A percentile compares a stretch with the other conserved stretches of the same genome.
Conservation (phyloP, 1,140 invertebrate genomes). For the Drosophila nasuta region DNA sequence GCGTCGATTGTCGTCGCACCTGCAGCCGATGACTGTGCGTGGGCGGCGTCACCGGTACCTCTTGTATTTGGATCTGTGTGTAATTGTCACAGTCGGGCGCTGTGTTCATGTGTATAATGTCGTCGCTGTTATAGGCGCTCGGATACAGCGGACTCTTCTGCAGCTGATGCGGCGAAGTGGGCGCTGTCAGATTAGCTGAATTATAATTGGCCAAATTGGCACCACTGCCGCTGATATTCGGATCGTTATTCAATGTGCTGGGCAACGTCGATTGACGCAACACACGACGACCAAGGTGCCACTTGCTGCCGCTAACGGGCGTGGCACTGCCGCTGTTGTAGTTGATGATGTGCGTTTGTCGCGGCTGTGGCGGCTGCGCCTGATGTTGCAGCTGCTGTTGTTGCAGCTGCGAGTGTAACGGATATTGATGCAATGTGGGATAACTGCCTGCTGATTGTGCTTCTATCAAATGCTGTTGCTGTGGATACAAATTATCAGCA, state of each 20-base stretch:
- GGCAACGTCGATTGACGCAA: conserved; percentile 83
- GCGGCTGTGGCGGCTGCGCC: conserved; percentile 52
- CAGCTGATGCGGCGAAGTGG: conserved; percentile 80
- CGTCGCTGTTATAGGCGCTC: conserved; percentile 83
- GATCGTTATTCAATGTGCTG: conserved; percentile 77
- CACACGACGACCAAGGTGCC: conserved; percentile 78
- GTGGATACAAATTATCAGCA: conserved; percentile 78
- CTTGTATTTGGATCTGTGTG: conserved; percentile 70
- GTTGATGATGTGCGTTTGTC: conserved; percentile 55
- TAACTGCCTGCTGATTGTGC: conserved; percentile 78
- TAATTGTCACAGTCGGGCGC: conserved; percentile 76
- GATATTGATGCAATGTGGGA: conserved; percentile 73
- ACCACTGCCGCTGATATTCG: conserved; percentile 72
- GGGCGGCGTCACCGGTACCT: conserved; percentile 60
- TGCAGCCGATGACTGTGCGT: conserved; percentile 70
- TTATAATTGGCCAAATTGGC: conserved; percentile 79
- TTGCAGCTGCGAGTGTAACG: conserved; percentile 53
- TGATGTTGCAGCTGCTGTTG: conserved; percentile 60
- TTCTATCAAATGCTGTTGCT: conserved; percentile 78
- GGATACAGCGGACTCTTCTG: conserved; percentile 81
- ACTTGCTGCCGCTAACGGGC: conserved; percentile 75
- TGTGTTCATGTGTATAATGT: conserved; percentile 78
- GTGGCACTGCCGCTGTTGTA: conserved; percentile 77
- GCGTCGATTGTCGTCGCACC: conserved; percentile 83
- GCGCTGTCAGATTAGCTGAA: conserved; percentile 77